Base-by-base conservation (phyloP, 2,888 invertebrate genomes). In the Diploptera punctata region DNA sequence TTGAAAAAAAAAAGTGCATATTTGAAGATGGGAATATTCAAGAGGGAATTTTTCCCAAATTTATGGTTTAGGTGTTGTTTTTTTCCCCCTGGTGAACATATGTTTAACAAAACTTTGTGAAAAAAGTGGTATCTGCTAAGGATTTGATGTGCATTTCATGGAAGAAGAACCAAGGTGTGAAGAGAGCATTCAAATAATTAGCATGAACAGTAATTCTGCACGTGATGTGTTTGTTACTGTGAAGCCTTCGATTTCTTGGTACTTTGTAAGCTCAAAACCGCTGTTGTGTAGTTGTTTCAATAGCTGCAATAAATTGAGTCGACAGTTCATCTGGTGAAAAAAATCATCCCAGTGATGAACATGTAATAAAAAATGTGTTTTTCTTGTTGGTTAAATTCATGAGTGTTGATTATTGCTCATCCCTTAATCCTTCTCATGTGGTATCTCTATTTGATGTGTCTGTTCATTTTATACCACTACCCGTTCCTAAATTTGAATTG, bases 181-280 rank as follows among this genome's bases (percentile, higher is more conserved):
- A 62, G 29, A 62, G 62, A 47, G n/a, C 16, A 49, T 21, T 29
- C 21, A 26, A 44, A 7, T 18, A 62, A 26, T 33, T 31, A 21
- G 33, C 33, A 54, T 43, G 24, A 67, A 24, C 71, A 71, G 29
- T 57, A 44, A 24, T 21, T 24, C n/a, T 44, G 18, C 57, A 71
- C 43, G 24, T 65, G 21, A 49, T 71, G 62, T 69, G 65, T 71
- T 68, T 72, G 21, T 71, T 72, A 72, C 62, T 70, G 72, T 74
- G 61, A 68, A 60, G 72, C 68, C 70, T 72, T 72, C 62, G 67
- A 72, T 72, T n/a, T 74, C 74, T 74, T 74, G 73, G 73, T 75
- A 75, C 70, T 74, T 74, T 75, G 75, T 75, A 75, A 74, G 75
- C 75, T 75, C 75, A 74, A 72, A n/a, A 74, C 52, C 69, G 72